phyloP scores from a whole-genome alignment of 1,140 invertebrate species.

The Hyphantria cunea region DNA sequence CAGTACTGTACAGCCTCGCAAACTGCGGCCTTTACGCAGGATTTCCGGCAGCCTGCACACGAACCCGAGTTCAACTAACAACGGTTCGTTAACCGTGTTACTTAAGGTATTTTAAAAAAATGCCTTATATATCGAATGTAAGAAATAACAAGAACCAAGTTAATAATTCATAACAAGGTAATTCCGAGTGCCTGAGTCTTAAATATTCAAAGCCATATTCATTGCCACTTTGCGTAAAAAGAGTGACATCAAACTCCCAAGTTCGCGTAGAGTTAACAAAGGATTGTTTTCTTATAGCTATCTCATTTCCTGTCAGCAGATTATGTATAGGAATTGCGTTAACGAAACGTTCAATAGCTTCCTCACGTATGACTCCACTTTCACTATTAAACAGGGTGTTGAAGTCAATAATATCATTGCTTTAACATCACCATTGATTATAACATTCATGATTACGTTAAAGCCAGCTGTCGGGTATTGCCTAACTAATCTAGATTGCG shows the following conservation, averaged over 20 bases:
- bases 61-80: constrained; percentile 34
- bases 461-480: background rate
- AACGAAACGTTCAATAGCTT: constrained; percentile 36
- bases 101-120: background rate
- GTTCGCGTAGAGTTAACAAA: constrained; percentile 1
- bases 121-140: background rate
- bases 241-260: too few species aligned
- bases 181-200: too few species aligned
- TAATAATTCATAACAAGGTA: too few species aligned
- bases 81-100: constrained; percentile 18
- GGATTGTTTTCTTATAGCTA: constrained; percentile 6
- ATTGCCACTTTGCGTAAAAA: too few species aligned
- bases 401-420: constrained; percentile 27
- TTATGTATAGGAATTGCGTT: constrained; percentile 20
- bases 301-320: constrained; percentile 15
- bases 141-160: background rate
- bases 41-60: constrained; percentile 65
- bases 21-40: constrained; percentile 64
- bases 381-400: constrained; percentile 44
- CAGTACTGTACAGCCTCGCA: constrained; percentile 50
- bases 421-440: constrained; percentile 17
- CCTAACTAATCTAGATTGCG: background rate
- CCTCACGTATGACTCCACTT: constrained; percentile 45
- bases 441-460: constrained; percentile 15
- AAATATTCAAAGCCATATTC: too few species aligned